Base-by-base conservation (phyloP, 2,113 vertebrate species). In the Coreoperca whiteheadi region DNA sequence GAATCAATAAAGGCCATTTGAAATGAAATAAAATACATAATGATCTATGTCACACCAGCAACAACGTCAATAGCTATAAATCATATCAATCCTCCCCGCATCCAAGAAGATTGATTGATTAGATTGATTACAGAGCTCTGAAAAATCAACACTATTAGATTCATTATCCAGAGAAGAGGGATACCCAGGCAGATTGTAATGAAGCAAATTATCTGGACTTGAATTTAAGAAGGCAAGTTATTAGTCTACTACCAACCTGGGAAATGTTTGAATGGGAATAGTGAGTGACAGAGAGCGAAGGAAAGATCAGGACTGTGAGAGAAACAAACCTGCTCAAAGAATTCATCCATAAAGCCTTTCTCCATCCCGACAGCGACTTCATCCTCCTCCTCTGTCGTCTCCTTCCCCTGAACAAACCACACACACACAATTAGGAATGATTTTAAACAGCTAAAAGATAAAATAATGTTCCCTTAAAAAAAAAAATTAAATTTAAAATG, bases 331-430 rank as follows among this genome's bases (percentile, higher is more conserved):
- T 98, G 97, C 71, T 98, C 97, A 70, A 98, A 98, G 96, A 98
- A 98, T 89, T 98, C 97, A 6, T 98, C 97, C 97, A 98, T 97
- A 56, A 98, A 98, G 82, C 96, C 97, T 85, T 97, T 97, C 4
- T 98, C 97, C 94, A 98, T 94, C 1, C 96, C 95, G 9, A 98
- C 96, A 25, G 96, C 94, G 21, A 97, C 97, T 73, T 98, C 97
- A 77, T 97, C 96, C 93, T 97, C 96, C 48, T 98, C 97, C 81
- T 94, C 94, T 0, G 95, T 84, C 0, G 94, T 96, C 91, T 96
- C 97, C 95, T 97, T 97, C 0, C 96, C 96, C 97, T 98, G 89
- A n/a, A 88, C 53, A 79, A 51, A 91, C 77, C 41, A 84, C 46
- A 87, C 60, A 87, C 51, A 84, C 0, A 74, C 43, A 83, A 2